Percentiles rank a stretch among this genome's conserved stretches.
phyloP scores from a whole-genome alignment of 2,888 invertebrate genomes.

The Philhelius pedissequus region DNA sequence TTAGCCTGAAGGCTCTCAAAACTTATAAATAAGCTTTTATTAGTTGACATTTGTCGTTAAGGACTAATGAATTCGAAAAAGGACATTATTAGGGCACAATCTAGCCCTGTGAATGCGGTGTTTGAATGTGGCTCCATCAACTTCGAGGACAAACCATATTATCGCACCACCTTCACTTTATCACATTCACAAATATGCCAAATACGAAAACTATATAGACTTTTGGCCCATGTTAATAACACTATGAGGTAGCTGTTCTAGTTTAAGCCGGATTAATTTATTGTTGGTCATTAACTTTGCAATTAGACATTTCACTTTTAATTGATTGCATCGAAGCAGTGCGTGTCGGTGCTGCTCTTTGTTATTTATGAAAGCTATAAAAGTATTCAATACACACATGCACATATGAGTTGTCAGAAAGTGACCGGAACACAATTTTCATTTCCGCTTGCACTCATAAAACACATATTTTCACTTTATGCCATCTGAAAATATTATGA shows the following conservation, averaged over 20 bases:
- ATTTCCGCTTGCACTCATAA: background rate
- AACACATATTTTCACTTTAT: conserved; percentile 13
- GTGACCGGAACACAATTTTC: background rate
- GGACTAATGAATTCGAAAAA: conserved; percentile 27
- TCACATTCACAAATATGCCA: background rate
- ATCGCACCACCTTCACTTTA: background rate
- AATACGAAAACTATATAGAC: no score
- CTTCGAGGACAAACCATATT: background rate
- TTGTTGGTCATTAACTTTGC: conserved; percentile 54
- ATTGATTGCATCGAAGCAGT: conserved; percentile 45
- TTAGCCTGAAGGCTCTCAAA: background rate
- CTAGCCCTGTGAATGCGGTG: no score
- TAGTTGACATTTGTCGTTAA: conserved; percentile 39
- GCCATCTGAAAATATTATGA: background rate
- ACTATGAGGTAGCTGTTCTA: background rate
- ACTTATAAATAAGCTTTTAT: conserved; percentile 57
- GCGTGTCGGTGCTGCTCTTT: conserved; percentile 58
- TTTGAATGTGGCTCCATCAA: background rate
- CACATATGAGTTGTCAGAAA: background rate
- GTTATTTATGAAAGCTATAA: conserved; percentile 49
- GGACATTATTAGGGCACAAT: conserved; percentile 15
- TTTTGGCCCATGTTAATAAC: background rate
- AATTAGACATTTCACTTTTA: conserved; percentile 63
- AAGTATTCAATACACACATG: conserved; percentile 24
- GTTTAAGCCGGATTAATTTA: conserved; percentile 18